These are phyloP conservation scores for Geopemphigus sp. DNA, from an alignment of 1,140 invertebrate genomes.

Conservation along the genomic window DNA sequence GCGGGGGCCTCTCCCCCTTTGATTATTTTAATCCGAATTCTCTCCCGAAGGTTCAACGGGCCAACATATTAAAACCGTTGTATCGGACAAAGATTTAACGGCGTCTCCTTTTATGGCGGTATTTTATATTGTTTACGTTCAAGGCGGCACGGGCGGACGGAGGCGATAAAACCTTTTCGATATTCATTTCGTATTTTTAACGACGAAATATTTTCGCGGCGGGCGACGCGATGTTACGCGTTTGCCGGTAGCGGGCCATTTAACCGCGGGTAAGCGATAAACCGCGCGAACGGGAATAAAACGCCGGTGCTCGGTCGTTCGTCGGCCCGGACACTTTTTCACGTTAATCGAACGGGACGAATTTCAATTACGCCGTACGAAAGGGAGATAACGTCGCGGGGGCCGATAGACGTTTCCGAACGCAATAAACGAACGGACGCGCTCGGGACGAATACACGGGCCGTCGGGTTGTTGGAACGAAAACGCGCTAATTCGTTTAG, in stretches of 20 bases:
- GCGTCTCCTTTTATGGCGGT: conserved; percentile 14
- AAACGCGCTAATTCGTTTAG: no score
- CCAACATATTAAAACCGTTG: background rate
- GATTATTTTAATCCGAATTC: conserved; percentile 6
- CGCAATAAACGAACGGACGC: no score
- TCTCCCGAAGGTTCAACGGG: background rate
- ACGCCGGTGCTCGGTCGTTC: background rate
- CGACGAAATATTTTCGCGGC: background rate
- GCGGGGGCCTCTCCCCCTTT: no score
- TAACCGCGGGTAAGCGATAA: background rate
- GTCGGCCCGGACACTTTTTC: no score
- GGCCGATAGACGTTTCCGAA: no score
- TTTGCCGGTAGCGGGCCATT: background rate
- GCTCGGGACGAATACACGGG: no score
- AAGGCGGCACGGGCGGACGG: background rate
- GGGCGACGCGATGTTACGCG: background rate
- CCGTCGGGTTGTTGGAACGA: no score
- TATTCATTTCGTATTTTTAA: conserved; percentile 17
- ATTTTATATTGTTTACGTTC: conserved; percentile 16
- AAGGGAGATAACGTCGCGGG: no score
- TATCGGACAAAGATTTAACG: background rate
- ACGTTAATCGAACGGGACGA: no score
- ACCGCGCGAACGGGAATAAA: conserved; percentile 8
- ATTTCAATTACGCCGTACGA: no score
- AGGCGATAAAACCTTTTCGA: conserved; percentile 14